A percentile compares a stretch with the other conserved stretches of the same genome.
Conservation (phyloP, 2,888 invertebrate genomes). For the Troilus luridus region DNA sequence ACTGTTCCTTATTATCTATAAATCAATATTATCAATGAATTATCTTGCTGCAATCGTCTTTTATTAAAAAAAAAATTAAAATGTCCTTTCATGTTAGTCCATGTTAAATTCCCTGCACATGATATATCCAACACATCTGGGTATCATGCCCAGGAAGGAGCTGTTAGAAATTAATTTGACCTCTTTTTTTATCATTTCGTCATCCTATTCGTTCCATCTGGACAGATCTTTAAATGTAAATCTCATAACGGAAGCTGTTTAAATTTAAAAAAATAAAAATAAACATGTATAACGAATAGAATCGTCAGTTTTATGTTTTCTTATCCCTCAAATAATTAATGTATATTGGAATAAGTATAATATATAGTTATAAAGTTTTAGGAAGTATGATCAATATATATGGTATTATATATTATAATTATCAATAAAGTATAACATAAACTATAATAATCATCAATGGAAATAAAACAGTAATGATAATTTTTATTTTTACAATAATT, state of each 20-base stretch:
- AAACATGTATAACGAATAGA: too few relatives aligned
- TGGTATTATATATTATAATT: too few relatives aligned
- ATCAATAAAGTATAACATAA: too few relatives aligned
- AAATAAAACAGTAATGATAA: too few relatives aligned
- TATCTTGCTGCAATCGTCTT: not conserved
- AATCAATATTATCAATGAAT: not conserved
- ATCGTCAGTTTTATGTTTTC: too few relatives aligned
- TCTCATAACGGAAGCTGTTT: not conserved
- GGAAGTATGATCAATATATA: too few relatives aligned
- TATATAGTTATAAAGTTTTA: too few relatives aligned
- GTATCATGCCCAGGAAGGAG: not conserved
- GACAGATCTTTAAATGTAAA: not conserved
- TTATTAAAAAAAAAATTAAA: not conserved
- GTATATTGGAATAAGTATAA: too few relatives aligned
- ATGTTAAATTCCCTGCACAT: not conserved
- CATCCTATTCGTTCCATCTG: not conserved
- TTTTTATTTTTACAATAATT: too few relatives aligned
- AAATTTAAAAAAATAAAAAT: too few relatives aligned
- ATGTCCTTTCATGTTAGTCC: not conserved
- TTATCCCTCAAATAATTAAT: too few relatives aligned
- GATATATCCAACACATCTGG: not conserved
- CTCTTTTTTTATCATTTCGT: slow-evolving; percentile 24
- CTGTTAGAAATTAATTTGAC: not conserved
- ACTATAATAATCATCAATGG: too few relatives aligned
- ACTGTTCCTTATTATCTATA: not conserved